Evolutionary conservation across 2,113 vertebrate species (phyloP).

Genomic region (Equus przewalskii): DNA sequence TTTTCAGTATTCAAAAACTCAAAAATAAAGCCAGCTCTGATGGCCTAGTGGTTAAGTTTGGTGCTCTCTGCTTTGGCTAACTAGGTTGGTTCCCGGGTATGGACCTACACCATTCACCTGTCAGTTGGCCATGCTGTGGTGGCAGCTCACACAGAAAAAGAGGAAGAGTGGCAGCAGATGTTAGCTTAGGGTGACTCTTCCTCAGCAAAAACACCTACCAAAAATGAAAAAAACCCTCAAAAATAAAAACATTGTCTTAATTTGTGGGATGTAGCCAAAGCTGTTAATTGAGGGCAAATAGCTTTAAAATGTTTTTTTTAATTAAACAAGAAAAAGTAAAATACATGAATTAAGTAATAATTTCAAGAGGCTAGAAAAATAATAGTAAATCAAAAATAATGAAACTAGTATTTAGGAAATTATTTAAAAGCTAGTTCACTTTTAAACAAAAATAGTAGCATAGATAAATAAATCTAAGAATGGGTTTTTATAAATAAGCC

Average conservation of each 20-base stretch:
- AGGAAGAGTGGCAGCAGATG: too few species aligned
- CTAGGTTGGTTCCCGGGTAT: too few species aligned
- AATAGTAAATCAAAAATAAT: background rate
- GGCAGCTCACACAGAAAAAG: too few species aligned
- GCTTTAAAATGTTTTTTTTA: background rate
- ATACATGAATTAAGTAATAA: background rate
- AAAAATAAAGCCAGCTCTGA: background rate
- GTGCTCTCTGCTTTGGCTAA: too few species aligned
- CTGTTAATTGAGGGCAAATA: slow-evolving; percentile 7
- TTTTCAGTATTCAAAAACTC: background rate
- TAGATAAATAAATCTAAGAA: background rate
- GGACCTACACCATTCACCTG: too few species aligned
- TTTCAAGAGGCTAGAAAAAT: background rate
- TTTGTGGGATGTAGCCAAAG: background rate
- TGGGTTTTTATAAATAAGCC: background rate
- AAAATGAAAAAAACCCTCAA: background rate
- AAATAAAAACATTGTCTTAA: background rate
- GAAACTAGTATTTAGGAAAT: background rate
- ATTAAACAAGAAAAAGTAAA: background rate
- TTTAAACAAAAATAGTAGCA: background rate
- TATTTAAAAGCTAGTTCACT: background rate
- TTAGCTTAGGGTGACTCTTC: too few species aligned
- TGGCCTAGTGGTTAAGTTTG: too few species aligned
- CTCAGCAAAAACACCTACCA: too few species aligned
- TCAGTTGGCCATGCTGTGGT: too few species aligned